Percentiles rank a stretch among this genome's conserved stretches.
These are phyloP conservation scores for Thryonomys swinderianus DNA, from an alignment of 2,113 vertebrate genomes.

Conservation along the genomic window DNA sequence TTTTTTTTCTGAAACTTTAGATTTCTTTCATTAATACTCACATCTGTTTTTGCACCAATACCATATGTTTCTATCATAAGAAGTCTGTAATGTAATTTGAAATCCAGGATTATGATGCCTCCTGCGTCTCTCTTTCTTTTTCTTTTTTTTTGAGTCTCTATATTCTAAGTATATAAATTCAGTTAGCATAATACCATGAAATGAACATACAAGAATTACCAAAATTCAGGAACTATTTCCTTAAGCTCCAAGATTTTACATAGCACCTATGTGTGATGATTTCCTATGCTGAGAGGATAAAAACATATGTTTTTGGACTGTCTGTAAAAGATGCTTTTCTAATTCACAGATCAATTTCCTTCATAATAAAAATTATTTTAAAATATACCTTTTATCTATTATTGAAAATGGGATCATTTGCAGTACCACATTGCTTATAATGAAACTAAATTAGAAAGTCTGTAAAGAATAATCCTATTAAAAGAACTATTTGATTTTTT, in stretches of 20 bases:
- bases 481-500: neutral
- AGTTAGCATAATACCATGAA: neutral
- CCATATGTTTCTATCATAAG: neutral
- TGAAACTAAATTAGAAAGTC: slow-evolving; percentile 1
- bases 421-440: neutral
- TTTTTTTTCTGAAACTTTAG: neutral
- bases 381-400: slow-evolving; percentile 18
- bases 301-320: neutral
- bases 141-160: neutral
- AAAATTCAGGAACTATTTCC: neutral
- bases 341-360: neutral
- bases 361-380: slow-evolving; percentile 50
- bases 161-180: slow-evolving; percentile 51
- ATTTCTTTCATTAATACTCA: neutral
- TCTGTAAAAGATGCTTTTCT: neutral
- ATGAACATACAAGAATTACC: neutral
- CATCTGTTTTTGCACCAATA: neutral
- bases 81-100: neutral
- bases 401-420: slow-evolving; percentile 1
- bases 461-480: neutral
- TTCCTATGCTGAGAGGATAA: neutral
- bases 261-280: neutral
- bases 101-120: neutral
- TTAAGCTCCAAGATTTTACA: neutral
- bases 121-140: neutral